Conservation (phyloP, 2,888 invertebrate species). For the Amphipoea lucens region DNA sequence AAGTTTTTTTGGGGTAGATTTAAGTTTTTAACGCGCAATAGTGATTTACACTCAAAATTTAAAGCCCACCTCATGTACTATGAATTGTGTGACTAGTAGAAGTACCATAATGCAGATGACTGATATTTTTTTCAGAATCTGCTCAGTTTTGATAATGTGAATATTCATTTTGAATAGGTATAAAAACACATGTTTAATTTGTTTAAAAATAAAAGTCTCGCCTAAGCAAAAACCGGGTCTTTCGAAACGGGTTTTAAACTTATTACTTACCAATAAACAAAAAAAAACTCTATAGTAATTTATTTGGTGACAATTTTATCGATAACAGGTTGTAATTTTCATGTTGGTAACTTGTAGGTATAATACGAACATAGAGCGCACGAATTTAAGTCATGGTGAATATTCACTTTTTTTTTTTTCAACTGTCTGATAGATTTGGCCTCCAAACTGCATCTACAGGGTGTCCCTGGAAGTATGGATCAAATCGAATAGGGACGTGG, state of each 20-base stretch:
- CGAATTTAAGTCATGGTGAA: slow-evolving; percentile 2
- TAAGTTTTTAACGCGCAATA: background rate
- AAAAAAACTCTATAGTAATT: slow-evolving; percentile 44
- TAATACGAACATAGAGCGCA: slow-evolving; percentile 2
- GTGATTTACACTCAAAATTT: slow-evolving; percentile 4
- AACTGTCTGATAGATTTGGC: background rate
- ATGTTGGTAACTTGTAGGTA: background rate
- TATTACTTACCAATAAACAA: slow-evolving; percentile 23
- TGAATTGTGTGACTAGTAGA: background rate
- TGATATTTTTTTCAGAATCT: slow-evolving; percentile 10
- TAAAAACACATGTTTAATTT: slow-evolving; percentile 1
- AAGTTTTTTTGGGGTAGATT: slow-evolving; percentile 1
- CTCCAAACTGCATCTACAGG: slow-evolving; percentile 21
- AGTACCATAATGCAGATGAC: slow-evolving; percentile 1
- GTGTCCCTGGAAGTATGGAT: too few species aligned
- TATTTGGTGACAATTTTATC: slow-evolving; percentile 52
- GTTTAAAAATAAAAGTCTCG: slow-evolving; percentile 23
- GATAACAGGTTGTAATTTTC: slow-evolving; percentile 29
- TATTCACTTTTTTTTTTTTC: background rate
- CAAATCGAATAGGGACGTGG: too few species aligned
- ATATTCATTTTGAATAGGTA: background rate
- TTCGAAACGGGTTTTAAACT: slow-evolving; percentile 39
- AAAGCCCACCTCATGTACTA: background rate
- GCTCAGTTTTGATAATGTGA: background rate
- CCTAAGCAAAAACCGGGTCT: slow-evolving; percentile 16